Base-by-base conservation (phyloP, 2,888 invertebrate genomes). In the Meteorus cinctellus region DNA sequence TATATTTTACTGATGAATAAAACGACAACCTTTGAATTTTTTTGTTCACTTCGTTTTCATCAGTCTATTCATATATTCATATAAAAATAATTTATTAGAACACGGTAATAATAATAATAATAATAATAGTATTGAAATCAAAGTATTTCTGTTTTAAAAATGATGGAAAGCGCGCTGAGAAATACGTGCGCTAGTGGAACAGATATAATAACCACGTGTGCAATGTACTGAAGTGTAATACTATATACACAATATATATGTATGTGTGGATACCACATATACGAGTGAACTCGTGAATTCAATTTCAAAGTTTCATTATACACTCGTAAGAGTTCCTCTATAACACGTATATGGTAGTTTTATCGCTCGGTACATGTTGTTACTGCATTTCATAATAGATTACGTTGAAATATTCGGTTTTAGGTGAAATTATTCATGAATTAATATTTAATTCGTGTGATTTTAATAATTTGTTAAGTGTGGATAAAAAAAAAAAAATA, bases 261-360 rank as follows among this genome's bases (percentile, higher is more conserved):
- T 36, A 29, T 51, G 24, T 63, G 34, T 59, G 19, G 66, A 29
- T 48, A 60, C 29, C 19, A 51, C 31, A 29, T 69, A 65, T 66
- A 36, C 69, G 60, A 45, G 36, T 72, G 76, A 73, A 76, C 66
- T 65, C 70, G 36, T 31, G 75, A 75, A 79, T 78, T 80, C 80
- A 78, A 80, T 80, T 79, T 78, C 80, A 70, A 80, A 78, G 75
- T 77, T 78, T 63, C 70, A 77, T 72, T 77, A 76, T 81, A 80
- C 73, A 78, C 79, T 80, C 74, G 82, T 84, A 84, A 82, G 83
- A 83, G 84, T 84, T 83, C 83, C 79, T 75, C 82, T 79, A 78
- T 80, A 83, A 80, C 75, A 73, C 69, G 75, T 65, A 78, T 78
- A 19, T 27, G 29, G 31, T 29, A 62, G 62, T 62, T 62, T 78